A percentile compares a stretch with the other conserved stretches of the same genome.
These are phyloP conservation scores for Chondrilla cf. caribensis DNA, from an alignment of 37 sponge, comb jelly and placozoan genomes.

Conservation along the genomic window DNA sequence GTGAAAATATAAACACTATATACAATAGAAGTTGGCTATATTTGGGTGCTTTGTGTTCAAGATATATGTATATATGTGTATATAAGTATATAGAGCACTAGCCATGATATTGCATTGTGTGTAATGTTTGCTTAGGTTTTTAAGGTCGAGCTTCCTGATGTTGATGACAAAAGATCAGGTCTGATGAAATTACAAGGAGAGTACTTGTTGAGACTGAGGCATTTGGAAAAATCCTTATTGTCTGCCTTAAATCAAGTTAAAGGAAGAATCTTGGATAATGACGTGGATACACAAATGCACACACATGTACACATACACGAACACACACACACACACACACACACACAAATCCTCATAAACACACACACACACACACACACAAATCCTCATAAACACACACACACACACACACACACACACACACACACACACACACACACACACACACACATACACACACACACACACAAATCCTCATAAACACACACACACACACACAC, in stretches of 20 bases:
- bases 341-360: no score
- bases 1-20: no score
- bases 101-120: no score
- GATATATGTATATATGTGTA: neutral
- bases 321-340: neutral
- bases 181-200: constrained; percentile 94
- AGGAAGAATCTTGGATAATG: constrained; percentile 90
- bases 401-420: neutral
- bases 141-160: constrained; percentile 89
- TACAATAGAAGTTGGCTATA: no score
- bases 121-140: constrained; percentile 56
- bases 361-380: no score
- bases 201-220: constrained; percentile 84
- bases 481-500: no score
- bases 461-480: no score
- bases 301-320: no score
- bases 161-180: constrained; percentile 94
- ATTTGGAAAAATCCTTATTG: constrained; percentile 91
- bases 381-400: no score
- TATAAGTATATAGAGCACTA: no score
- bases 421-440: no score
- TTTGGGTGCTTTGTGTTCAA: neutral
- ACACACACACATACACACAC: no score
- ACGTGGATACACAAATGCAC: constrained; percentile 8
- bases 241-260: constrained; percentile 95